Evolutionary conservation across 2,888 invertebrate species (phyloP).

Genomic region (Biston stratarius): DNA sequence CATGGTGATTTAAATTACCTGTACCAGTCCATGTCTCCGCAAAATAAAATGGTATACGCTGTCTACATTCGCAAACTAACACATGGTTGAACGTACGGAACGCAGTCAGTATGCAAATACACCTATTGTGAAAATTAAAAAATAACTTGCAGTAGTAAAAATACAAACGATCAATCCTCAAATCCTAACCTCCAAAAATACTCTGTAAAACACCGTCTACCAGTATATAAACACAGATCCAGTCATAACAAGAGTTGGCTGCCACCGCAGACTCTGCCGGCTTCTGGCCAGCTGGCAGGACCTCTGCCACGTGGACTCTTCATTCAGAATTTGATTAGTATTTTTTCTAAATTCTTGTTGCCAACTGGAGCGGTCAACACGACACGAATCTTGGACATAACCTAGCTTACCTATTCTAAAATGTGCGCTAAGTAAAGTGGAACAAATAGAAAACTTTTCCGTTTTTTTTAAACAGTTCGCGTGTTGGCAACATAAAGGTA

Average conservation of each 20-base stretch:
- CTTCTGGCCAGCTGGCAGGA: conserved; percentile 69
- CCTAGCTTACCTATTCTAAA: not conserved
- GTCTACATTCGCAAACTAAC: too few relatives aligned
- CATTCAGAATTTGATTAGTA: conserved; percentile 49
- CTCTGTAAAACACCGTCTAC: conserved; percentile 19
- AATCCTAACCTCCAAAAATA: conserved; percentile 33
- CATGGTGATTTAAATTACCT: too few relatives aligned
- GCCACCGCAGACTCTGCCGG: conserved; percentile 56
- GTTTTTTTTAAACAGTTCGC: too few relatives aligned
- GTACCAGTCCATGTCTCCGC: too few relatives aligned
- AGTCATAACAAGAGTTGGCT: conserved; percentile 74
- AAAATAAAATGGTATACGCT: too few relatives aligned
- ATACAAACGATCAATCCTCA: conserved; percentile 18
- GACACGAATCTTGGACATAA: not conserved
- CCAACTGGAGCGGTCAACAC: conserved; percentile 39
- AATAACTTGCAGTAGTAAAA: not conserved
- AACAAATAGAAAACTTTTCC: too few relatives aligned
- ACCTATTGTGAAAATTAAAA: too few relatives aligned
- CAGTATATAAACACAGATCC: conserved; percentile 43
- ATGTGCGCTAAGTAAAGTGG: too few relatives aligned
- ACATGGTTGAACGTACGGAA: too few relatives aligned
- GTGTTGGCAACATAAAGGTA: too few relatives aligned
- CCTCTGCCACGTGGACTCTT: conserved; percentile 56
- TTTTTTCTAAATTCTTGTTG: conserved; percentile 53
- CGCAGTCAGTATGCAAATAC: not conserved